A percentile compares a stretch with the other conserved stretches of the same genome.
Evolutionary conservation across 2,797 vertebrate genomes (phyloP).

Genomic region (Enteromius treurensis): DNA sequence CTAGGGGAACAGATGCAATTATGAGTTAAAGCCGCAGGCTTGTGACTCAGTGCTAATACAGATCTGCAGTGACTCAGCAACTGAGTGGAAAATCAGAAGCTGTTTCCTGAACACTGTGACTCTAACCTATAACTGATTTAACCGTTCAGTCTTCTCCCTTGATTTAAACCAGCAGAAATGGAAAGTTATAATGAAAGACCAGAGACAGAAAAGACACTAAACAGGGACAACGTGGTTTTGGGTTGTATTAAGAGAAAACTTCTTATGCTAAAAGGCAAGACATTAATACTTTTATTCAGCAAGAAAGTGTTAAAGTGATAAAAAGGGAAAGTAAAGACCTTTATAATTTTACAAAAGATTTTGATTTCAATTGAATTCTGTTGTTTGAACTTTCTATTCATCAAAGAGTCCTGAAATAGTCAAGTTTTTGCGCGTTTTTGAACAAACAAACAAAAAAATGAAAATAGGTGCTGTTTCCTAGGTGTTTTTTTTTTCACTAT

Average conservation of each 20-base stretch:
- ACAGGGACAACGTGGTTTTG: slow-evolving; percentile 7
- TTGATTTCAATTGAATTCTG: background rate
- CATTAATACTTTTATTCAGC: background rate
- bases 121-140: slow-evolving; percentile 38
- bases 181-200: slow-evolving; percentile 31
- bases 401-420: background rate
- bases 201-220: slow-evolving; percentile 24
- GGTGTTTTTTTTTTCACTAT: no score
- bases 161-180: slow-evolving; percentile 3
- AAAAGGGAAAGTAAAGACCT: background rate
- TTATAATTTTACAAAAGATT: background rate
- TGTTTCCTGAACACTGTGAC: slow-evolving; percentile 37
- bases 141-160: slow-evolving; percentile 10
- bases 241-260: slow-evolving; percentile 4
- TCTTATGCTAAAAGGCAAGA: background rate
- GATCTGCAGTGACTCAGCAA: slow-evolving; percentile 67
- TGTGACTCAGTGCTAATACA: slow-evolving; percentile 70
- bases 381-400: background rate
- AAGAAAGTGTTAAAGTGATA: background rate
- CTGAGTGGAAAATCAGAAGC: slow-evolving; percentile 56
- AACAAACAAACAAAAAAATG: no score
- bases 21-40: slow-evolving; percentile 63
- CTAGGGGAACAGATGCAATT: slow-evolving; percentile 63
- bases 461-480: no score
- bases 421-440: no score